phyloP scores from a whole-genome alignment of 2,797 vertebrate species.

The Phoeniculus purpureus region DNA sequence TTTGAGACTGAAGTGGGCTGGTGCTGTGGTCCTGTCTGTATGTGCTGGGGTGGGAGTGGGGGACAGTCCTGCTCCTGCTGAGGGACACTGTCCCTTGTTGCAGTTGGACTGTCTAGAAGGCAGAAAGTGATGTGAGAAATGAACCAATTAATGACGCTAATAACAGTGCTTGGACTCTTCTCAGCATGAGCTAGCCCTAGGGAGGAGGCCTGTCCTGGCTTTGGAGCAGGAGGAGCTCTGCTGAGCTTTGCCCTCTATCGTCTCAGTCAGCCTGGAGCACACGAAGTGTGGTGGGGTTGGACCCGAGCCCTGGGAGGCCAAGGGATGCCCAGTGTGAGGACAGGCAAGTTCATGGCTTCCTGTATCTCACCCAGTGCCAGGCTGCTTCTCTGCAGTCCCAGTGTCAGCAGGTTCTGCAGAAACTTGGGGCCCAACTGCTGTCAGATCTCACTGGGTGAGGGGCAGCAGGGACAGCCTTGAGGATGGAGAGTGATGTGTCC shows the following conservation, averaged over 20 bases:
- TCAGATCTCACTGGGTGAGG: not conserved
- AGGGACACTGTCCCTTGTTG: accelerated
- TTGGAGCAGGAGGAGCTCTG: not conserved
- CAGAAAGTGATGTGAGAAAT: constrained; percentile 42
- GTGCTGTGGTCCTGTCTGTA: not conserved
- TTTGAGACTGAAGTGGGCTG: not conserved
- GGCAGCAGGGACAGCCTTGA: accelerated
- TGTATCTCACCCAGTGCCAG: accelerated
- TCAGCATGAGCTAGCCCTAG: constrained; percentile 14
- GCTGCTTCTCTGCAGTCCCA: not conserved
- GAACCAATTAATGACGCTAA: constrained; percentile 40
- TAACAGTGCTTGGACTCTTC: not conserved
- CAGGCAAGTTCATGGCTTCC: accelerated
- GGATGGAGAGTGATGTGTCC: not conserved
- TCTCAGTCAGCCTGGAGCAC: accelerated
- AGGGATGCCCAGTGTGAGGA: not conserved
- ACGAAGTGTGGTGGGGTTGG: accelerated
- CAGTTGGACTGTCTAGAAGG: constrained; percentile 4
- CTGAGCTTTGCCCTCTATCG: not conserved
- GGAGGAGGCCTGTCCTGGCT: constrained; percentile 7
- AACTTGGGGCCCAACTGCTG: not conserved
- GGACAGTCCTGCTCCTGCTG: not conserved
- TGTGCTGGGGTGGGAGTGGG: not conserved
- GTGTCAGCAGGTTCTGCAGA: not conserved
- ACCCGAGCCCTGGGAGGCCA: accelerated